phyloP scores from a whole-genome alignment of 1,140 invertebrate genomes.

The Camponotus pennsylvanicus region DNA sequence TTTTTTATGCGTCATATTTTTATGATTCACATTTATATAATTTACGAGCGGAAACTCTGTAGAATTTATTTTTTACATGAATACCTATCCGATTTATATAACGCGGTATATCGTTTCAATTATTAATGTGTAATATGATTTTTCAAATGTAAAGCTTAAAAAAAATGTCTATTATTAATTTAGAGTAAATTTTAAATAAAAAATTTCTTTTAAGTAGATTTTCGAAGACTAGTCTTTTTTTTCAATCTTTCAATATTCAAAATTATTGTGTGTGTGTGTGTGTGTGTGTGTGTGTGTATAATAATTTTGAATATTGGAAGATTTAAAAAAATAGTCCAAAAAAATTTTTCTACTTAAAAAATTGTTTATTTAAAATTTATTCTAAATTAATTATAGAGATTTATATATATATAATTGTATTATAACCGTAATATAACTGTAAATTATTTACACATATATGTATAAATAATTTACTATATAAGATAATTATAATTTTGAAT shows the following conservation, averaged over 20 bases:
- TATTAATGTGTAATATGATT: not conserved
- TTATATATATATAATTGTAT: no score
- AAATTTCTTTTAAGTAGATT: not conserved
- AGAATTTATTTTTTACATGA: not conserved
- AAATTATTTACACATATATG: no score
- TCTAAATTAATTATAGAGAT: no score
- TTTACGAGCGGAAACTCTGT: not conserved
- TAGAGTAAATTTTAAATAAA: not conserved
- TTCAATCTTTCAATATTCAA: not conserved
- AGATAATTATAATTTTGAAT: no score
- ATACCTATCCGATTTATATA: not conserved
- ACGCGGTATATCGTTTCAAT: not conserved
- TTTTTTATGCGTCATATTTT: not conserved
- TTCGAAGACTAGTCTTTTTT: not conserved
- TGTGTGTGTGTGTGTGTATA: no score
- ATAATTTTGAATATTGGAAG: no score
- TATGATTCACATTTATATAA: constrained; percentile 1
- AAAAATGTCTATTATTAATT: not conserved
- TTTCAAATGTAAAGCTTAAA: constrained; percentile 13
- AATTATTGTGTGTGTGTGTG: no score
- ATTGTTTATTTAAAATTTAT: no score
- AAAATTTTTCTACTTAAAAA: no score
- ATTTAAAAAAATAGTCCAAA: no score
- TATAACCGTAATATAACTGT: no score
- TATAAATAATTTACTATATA: no score